Conservation (phyloP, 2,888 invertebrate genomes). For the Limnephilus auricula region DNA sequence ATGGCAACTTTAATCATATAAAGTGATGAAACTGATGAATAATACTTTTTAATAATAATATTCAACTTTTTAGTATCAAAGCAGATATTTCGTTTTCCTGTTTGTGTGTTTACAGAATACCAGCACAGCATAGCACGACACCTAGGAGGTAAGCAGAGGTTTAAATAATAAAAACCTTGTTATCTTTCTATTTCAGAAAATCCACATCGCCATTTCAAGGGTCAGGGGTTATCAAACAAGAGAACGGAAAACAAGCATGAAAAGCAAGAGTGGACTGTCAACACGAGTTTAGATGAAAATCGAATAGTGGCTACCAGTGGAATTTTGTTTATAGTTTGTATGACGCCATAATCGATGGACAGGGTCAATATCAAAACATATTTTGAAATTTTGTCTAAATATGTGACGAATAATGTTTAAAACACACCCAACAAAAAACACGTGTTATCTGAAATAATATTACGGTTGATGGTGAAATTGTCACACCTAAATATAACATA, state of each 20-base stretch:
- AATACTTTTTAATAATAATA: not conserved
- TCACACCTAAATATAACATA: too few relatives aligned
- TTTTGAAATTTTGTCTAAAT: not conserved
- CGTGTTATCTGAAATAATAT: not conserved
- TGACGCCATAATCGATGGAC: not conserved
- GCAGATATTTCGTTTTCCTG: not conserved
- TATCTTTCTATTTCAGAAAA: not conserved
- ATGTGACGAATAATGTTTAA: not conserved
- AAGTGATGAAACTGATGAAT: not conserved
- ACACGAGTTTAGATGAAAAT: not conserved
- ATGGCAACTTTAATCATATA: not conserved
- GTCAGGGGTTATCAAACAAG: slow-evolving; percentile 36
- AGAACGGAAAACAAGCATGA: slow-evolving; percentile 25
- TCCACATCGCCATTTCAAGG: not conserved
- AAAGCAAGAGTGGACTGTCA: slow-evolving; percentile 29
- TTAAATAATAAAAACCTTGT: not conserved
- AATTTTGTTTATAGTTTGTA: not conserved
- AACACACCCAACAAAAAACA: not conserved
- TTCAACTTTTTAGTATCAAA: not conserved
- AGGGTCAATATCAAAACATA: not conserved
- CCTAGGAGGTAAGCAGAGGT: not conserved
- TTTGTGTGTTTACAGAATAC: not conserved
- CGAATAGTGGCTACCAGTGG: not conserved
- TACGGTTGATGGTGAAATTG: too few relatives aligned
- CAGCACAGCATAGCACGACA: not conserved